Base-by-base conservation (phyloP, 1,140 invertebrate species). In the Drosophila triauraria region DNA sequence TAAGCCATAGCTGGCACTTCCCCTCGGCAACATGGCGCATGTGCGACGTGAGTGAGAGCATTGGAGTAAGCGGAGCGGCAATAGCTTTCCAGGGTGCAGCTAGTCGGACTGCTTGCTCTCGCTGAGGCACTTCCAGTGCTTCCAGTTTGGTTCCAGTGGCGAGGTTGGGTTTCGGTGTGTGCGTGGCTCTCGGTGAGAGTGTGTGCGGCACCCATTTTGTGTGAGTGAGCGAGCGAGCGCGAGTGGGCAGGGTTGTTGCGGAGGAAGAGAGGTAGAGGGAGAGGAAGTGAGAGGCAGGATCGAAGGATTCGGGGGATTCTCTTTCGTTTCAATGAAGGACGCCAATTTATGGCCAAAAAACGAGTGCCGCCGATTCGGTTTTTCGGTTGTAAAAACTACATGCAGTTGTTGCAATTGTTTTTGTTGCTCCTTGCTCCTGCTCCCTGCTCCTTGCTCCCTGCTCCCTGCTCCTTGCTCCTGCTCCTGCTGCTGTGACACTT, bases 331-430 rank as follows among this genome's bases (percentile, higher is more conserved):
- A 87, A 92, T 92, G 91, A 91, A 92, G 91, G 81, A 92, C 78
- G 91, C 91, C 91, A 92, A 92, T 92, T 92, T 92, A 92, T 91
- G 79, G 69, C 61, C 30, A 64, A 75, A 75, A 81, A 75, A 70
- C 65, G 60, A 75, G 50, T 43, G 68, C 20, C 57, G 20, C 17
- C 51, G 51, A 62, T 23, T 38, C 47, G 44, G 72, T 23, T 51
- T 30, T 17, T 47, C 32, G 72, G 46, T 56, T 44, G 57, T 75
- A 71, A 75, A 75, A 82, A 82, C 80, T 77, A 72, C 38, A 42
- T 40, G 25, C 40, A 53, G 53, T 70, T 62, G 40, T 47, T 75
- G 58, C 56, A 74, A 70, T 71, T 83, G 25, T 61, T 68, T 23
- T 70, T 63, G 25, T 46, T 71, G 27, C 46, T 58, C 25, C 15